Percentiles rank a stretch among this genome's conserved stretches.
Conservation (phyloP, 37 sponge, comb jelly and placozoan genomes). For the Halichondria panicea region DNA sequence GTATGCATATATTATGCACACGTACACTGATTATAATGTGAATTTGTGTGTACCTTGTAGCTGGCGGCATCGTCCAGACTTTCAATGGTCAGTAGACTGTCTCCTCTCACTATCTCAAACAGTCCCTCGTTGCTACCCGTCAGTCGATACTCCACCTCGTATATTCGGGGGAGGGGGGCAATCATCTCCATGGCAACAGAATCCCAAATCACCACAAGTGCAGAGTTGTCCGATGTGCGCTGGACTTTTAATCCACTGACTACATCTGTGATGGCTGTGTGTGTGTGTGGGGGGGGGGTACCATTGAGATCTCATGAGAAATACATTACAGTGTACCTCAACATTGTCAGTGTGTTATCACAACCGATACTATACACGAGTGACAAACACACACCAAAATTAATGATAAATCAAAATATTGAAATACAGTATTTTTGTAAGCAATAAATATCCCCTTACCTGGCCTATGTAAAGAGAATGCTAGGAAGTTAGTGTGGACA, state of each 20-base stretch:
- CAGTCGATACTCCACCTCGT: slow-evolving; percentile 2
- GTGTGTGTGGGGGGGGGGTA: not conserved
- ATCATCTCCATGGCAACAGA: not conserved
- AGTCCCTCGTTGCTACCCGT: not conserved
- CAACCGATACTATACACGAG: too few species aligned
- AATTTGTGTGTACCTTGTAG: not conserved
- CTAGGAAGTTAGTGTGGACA: too few species aligned
- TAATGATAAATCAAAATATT: too few species aligned
- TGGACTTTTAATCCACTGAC: slow-evolving; percentile 14
- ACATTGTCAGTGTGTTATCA: not conserved
- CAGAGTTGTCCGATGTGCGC: not conserved
- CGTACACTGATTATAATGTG: not conserved
- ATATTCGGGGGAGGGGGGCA: not conserved
- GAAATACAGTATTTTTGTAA: too few species aligned
- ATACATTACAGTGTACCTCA: too few species aligned
- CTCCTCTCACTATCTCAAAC: not conserved
- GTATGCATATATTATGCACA: not conserved
- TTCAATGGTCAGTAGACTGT: not conserved
- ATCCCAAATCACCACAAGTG: slow-evolving; percentile 16
- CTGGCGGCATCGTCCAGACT: not conserved
- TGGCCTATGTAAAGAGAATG: too few species aligned
- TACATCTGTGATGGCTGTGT: not conserved
- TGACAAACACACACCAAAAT: too few species aligned
- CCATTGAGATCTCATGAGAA: too few species aligned
- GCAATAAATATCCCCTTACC: too few species aligned